A percentile compares a stretch with the other conserved stretches of the same genome.
These are phyloP conservation scores for Pseudochromis fuscus DNA, from an alignment of 2,797 vertebrate species.

Conservation along the genomic window DNA sequence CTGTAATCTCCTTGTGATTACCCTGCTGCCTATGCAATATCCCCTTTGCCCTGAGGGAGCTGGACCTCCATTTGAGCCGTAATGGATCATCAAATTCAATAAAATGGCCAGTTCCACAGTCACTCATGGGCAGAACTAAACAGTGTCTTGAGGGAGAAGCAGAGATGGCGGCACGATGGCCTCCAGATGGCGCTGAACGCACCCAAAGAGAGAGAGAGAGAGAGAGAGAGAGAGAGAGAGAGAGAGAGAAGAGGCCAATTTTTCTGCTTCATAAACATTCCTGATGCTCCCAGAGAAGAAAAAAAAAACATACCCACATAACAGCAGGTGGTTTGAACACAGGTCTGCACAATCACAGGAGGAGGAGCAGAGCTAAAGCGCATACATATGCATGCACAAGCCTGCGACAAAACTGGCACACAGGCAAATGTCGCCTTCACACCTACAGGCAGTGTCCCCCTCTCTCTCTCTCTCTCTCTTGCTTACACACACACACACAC, in stretches of 20 bases:
- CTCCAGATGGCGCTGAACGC: slow-evolving; percentile 79
- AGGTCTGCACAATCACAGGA: slow-evolving; percentile 54
- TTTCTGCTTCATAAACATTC: slow-evolving; percentile 74
- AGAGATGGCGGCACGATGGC: slow-evolving; percentile 16
- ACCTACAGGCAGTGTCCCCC: slow-evolving; percentile 1
- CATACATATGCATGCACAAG: slow-evolving; percentile 43
- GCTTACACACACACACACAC: slow-evolving; percentile 20
- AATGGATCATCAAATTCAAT: slow-evolving; percentile 83
- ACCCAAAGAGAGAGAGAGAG: slow-evolving; percentile 31
- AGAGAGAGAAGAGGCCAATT: slow-evolving; percentile 22
- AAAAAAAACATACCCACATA: slow-evolving; percentile 55
- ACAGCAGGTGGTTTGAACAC: slow-evolving; percentile 74
- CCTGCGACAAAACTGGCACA: slow-evolving; percentile 22
- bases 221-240: no score
- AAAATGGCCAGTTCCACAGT: slow-evolving; percentile 70
- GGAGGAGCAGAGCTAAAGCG: slow-evolving; percentile 28
- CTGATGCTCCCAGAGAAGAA: slow-evolving; percentile 62
- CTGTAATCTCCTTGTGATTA: slow-evolving; percentile 78
- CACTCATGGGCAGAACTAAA: slow-evolving; percentile 65
- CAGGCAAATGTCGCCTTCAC: slow-evolving; percentile 26
- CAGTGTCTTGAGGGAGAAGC: slow-evolving; percentile 36
- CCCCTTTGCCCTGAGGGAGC: slow-evolving; percentile 74
- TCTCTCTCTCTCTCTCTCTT: not conserved
- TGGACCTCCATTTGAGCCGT: slow-evolving; percentile 70
- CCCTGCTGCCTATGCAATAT: slow-evolving; percentile 77